Evolutionary conservation across 2,797 vertebrate genomes (phyloP).

Genomic region (Muscicapa comitata): DNA sequence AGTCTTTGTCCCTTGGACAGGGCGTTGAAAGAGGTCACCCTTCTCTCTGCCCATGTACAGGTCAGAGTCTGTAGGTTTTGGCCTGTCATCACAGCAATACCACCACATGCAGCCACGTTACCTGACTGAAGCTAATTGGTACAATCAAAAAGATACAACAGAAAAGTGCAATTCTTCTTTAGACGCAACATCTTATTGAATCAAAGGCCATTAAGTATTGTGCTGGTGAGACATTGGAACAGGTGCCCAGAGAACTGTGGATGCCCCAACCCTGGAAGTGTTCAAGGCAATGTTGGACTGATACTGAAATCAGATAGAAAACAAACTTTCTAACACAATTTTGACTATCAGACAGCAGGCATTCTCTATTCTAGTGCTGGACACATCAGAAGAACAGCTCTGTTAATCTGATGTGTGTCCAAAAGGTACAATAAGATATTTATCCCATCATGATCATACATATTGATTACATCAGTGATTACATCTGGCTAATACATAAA

Average conservation of each 20-base stretch:
- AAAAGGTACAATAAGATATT: not conserved
- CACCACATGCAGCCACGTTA: fast-evolving
- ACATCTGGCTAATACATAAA: not conserved
- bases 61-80: not conserved
- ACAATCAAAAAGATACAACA: fast-evolving
- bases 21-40: not conserved
- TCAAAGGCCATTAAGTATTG: not conserved
- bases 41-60: fast-evolving
- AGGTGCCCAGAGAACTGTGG: not conserved
- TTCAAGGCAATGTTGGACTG: not conserved
- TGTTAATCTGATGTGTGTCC: not conserved
- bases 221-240: not conserved
- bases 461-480: not conserved
- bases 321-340: not conserved
- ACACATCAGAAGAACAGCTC: not conserved
- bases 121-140: fast-evolving
- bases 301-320: not conserved
- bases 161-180: not conserved
- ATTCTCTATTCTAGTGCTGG: not conserved
- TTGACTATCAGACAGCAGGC: not conserved
- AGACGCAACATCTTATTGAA: not conserved
- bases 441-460: not conserved
- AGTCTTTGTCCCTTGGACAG: not conserved
- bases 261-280: not conserved
- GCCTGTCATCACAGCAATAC: fast-evolving